Conservation (phyloP, 2,797 vertebrate species). For the Xyrichtys novacula region DNA sequence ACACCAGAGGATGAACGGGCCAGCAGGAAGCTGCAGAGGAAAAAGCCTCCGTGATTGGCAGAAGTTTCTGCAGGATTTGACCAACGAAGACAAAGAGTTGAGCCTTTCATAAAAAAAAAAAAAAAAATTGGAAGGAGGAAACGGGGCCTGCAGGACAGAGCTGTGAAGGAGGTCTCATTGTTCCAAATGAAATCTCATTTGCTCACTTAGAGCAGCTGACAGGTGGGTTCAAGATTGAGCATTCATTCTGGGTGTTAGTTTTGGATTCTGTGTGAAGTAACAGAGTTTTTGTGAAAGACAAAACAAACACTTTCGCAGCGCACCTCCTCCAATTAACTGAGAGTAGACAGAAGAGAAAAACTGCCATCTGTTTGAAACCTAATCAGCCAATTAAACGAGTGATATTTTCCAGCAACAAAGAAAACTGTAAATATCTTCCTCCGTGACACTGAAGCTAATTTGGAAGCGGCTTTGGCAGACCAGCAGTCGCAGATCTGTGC, state of each 20-base stretch:
- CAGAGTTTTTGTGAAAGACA: not conserved
- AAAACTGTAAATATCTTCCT: conserved; percentile 47
- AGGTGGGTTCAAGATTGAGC: conserved; percentile 45
- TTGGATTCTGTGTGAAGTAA: not conserved
- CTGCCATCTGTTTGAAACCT: conserved; percentile 62
- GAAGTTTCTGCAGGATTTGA: conserved; percentile 32
- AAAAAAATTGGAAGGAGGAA: conserved; percentile 28
- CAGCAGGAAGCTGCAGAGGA: conserved; percentile 36
- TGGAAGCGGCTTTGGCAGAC: conserved; percentile 70
- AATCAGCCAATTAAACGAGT: conserved; percentile 71
- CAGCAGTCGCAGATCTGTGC: conserved; percentile 41
- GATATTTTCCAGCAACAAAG: conserved; percentile 55
- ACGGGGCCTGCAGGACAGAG: not conserved
- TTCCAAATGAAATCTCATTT: conserved; percentile 23
- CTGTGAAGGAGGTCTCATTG: conserved; percentile 9
- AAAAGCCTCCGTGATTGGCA: conserved; percentile 27
- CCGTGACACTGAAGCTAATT: conserved; percentile 69
- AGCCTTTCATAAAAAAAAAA: not conserved
- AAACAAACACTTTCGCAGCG: conserved; percentile 30
- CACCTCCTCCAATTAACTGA: conserved; percentile 52
- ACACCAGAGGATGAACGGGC: conserved; percentile 32
- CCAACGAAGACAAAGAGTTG: conserved; percentile 34
- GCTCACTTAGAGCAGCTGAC: conserved; percentile 59
- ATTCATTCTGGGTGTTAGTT: conserved; percentile 17
- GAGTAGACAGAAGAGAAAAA: conserved; percentile 45